A percentile compares a stretch with the other conserved stretches of the same genome.
Conservation (phyloP, 2,888 invertebrate genomes). For the Limnephilus auricula region DNA sequence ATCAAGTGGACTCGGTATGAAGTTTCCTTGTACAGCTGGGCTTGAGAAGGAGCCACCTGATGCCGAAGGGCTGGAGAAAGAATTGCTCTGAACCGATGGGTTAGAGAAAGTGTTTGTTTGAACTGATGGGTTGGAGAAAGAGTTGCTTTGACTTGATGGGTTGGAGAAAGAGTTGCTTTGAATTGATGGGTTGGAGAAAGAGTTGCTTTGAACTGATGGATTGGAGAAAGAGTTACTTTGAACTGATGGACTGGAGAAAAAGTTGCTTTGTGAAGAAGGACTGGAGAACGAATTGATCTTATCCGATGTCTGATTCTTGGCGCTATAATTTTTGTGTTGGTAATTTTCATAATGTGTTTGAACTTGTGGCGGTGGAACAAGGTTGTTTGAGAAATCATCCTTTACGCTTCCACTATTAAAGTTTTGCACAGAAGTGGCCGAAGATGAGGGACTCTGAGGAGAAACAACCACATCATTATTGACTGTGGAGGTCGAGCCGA, state of each 20-base stretch:
- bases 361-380: slow-evolving; percentile 73
- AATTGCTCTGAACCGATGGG: background rate
- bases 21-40: slow-evolving; percentile 68
- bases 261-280: slow-evolving; percentile 70
- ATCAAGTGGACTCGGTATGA: slow-evolving; percentile 76
- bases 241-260: background rate
- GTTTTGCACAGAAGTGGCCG: slow-evolving; percentile 67
- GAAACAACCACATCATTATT: slow-evolving; percentile 70
- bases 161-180: slow-evolving; percentile 68
- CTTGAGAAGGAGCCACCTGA: background rate
- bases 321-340: slow-evolving; percentile 70
- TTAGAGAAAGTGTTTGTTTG: no score
- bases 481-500: slow-evolving; percentile 71
- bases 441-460: slow-evolving; percentile 67
- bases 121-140: no score
- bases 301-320: slow-evolving; percentile 34
- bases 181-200: slow-evolving; percentile 68
- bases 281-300: slow-evolving; percentile 32
- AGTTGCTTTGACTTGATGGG: slow-evolving; percentile 69
- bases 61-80: slow-evolving; percentile 33
- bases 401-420: slow-evolving; percentile 68
- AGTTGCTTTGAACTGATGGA: slow-evolving; percentile 12
- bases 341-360: slow-evolving; percentile 46
- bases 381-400: slow-evolving; percentile 73
- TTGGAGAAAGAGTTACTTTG: background rate